Conservation (phyloP, 1,140 invertebrate genomes). For the Manduca sexta region DNA sequence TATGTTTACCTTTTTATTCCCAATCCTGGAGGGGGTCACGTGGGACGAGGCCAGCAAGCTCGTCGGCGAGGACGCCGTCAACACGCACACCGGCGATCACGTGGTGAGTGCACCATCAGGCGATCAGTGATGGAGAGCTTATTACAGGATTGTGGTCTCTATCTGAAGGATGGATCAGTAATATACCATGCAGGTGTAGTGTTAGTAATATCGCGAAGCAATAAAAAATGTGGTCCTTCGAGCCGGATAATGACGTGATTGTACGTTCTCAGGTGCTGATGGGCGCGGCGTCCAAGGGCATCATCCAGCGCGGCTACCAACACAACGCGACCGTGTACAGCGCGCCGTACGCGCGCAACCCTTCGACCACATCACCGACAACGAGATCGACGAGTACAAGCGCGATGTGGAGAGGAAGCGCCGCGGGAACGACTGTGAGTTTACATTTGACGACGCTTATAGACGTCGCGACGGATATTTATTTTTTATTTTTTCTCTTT, state of each 20-base stretch:
- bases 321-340: conserved; percentile 98
- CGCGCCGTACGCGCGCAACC: conserved; percentile 98
- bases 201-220: too few relatives aligned
- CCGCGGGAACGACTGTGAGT: conserved; percentile 38
- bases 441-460: neutral
- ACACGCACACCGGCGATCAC: conserved; percentile 90
- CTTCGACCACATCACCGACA: conserved; percentile 95
- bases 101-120: too few relatives aligned
- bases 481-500: too few relatives aligned
- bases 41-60: conserved; percentile 98
- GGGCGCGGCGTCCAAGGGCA: conserved; percentile 96
- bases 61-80: conserved; percentile 84
- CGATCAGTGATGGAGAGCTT: too few relatives aligned
- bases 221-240: conserved; percentile 9
- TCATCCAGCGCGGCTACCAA: conserved; percentile 98
- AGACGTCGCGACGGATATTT: too few relatives aligned
- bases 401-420: conserved; percentile 82
- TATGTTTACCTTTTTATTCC: too few relatives aligned
- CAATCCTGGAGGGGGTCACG: conserved; percentile 95
- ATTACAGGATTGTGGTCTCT: too few relatives aligned
- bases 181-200: too few relatives aligned
- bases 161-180: too few relatives aligned
- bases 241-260: too few relatives aligned
- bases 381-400: conserved; percentile 93
- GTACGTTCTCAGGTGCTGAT: conserved; percentile 78